Evolutionary conservation across 2,888 invertebrate genomes (phyloP).

Genomic region (Xestia xanthographa): DNA sequence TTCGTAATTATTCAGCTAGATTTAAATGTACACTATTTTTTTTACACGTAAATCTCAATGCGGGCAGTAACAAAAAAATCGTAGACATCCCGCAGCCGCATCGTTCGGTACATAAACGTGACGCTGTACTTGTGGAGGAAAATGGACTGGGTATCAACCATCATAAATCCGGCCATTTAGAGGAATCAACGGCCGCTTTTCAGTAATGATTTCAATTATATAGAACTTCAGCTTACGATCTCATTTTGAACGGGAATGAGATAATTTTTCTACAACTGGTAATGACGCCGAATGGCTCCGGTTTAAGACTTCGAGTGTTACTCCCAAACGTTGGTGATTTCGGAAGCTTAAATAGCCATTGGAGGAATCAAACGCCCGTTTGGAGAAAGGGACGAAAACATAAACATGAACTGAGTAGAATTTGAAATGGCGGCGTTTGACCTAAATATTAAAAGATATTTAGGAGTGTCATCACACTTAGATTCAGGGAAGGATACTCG

Average conservation of each 20-base stretch:
- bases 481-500: conserved; percentile 16
- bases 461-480: conserved; percentile 51
- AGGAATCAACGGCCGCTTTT: conserved; percentile 69
- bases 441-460: conserved; percentile 57
- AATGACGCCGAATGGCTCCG: conserved; percentile 55
- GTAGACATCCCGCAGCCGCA: background rate
- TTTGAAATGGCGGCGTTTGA: conserved; percentile 54
- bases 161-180: conserved; percentile 71
- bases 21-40: background rate
- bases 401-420: conserved; percentile 55
- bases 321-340: conserved; percentile 57
- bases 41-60: background rate
- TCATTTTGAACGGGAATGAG: conserved; percentile 63
- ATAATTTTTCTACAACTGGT: conserved; percentile 64
- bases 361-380: conserved; percentile 53
- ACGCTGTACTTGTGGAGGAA: conserved; percentile 11
- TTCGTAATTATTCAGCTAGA: background rate
- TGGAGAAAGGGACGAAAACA: conserved; percentile 44
- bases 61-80: background rate
- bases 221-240: conserved; percentile 64
- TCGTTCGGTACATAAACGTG: conserved; percentile 4
- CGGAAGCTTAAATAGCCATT: conserved; percentile 57
- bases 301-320: conserved; percentile 53
- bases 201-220: conserved; percentile 77
- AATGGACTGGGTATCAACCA: conserved; percentile 40